Evolutionary conservation across 2,113 vertebrate genomes (phyloP).

Genomic region (Thunnus maccoyii): DNA sequence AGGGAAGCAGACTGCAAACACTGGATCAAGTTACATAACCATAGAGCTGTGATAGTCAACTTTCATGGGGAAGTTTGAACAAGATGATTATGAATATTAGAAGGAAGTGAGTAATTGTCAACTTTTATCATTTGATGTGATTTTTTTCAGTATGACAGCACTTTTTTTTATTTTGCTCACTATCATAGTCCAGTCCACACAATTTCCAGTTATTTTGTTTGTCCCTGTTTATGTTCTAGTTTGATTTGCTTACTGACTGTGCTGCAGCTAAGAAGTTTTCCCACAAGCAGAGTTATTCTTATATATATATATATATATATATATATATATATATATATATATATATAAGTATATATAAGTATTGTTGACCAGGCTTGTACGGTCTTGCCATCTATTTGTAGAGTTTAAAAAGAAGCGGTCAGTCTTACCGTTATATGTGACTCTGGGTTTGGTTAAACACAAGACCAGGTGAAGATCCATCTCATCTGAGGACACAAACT

Average conservation of each 20-base stretch:
- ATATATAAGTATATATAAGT: too few species aligned
- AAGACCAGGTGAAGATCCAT: conserved; percentile 97
- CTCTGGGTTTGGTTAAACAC: conserved; percentile 96
- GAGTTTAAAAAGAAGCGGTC: neutral
- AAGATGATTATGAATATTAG: neutral
- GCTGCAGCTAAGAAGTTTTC: too few species aligned
- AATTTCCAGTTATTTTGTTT: too few species aligned
- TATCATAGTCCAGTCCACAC: too few species aligned
- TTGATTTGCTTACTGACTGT: too few species aligned
- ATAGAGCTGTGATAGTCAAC: conserved; percentile 2
- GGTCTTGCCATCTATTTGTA: neutral
- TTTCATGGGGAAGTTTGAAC: conserved; percentile 2
- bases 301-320: too few species aligned
- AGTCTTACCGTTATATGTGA: conserved; percentile 95
- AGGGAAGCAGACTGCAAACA: conserved; percentile 27
- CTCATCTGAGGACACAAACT: conserved; percentile 95
- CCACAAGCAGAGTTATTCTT: neutral
- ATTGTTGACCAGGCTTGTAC: neutral
- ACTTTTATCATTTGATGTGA: neutral
- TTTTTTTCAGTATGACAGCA: neutral
- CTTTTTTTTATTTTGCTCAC: too few species aligned
- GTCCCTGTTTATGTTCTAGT: neutral
- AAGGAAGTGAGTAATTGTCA: neutral
- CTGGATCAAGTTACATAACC: conserved; percentile 23
- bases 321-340: too few species aligned